Base-by-base conservation (phyloP, 2,888 invertebrate genomes). In the Drosophila tripunctata region DNA sequence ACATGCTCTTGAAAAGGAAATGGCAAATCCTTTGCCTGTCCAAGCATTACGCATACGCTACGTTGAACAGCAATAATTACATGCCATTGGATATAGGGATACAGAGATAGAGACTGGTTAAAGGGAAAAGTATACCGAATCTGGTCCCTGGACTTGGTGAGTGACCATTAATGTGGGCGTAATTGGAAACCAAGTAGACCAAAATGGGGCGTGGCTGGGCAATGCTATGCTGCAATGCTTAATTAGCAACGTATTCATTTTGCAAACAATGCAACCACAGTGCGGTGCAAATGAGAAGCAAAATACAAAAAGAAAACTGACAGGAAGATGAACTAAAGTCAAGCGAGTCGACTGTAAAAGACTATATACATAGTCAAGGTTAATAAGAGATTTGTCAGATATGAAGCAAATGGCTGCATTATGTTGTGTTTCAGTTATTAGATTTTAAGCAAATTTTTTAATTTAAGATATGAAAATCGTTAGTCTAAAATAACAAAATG, bases 1-100 rank as follows among this genome's bases (percentile, higher is more conserved):
- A 12, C 45, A 71, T 64, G 71, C 65, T 14, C 36, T 41, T 10
- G 15, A 44, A 17, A n/a, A n/a, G 15, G 8, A n/a, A 21, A 33
- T 12, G 19, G 50, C 33, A 64, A 33, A 60, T 82, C 62, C 83
- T 88, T 88, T 88, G 81, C 81, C 60, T 35, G 69, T 33, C 67
- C 70, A 83, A 83, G 88, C 88, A 88, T 82, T 80, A 86, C 81
- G 87, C 78, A 88, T 82, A 88, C 81, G 88, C 88, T 62, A 88
- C 81, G 78, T 83, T 88, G 88, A 84, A 87, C 88, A 73, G 88
- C 81, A 76, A 82, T 82, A 88, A 82, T 82, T 88, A 88, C 88
- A 86, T 88, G 87, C 84, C 87, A 83, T 88, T 79, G 84, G 81
- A 88, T 78, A 69, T 33, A 47, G 33, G n/a, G 56, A 45, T 17